Evolutionary conservation across 2,113 vertebrate genomes (phyloP).

Genomic region (Brachypodius melanocephalos): DNA sequence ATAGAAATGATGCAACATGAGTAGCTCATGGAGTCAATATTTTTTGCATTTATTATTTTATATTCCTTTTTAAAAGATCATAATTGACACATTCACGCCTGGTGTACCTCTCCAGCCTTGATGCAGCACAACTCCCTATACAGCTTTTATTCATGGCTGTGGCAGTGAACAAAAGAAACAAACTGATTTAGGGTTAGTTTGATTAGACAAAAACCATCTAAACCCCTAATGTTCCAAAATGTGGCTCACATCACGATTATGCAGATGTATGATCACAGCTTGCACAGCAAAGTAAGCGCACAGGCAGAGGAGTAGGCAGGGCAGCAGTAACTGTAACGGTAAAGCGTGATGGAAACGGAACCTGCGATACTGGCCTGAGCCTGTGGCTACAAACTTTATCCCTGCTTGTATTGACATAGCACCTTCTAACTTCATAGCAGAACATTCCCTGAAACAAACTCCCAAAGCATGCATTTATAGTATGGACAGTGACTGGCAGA

Average conservation of each 20-base stretch:
- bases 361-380: not conserved
- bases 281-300: not conserved
- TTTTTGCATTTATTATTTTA: not conserved
- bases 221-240: not conserved
- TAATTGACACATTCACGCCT: not conserved
- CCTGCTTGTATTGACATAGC: not conserved
- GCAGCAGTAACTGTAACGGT: not conserved
- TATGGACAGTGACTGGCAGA: not conserved
- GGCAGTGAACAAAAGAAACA: not conserved
- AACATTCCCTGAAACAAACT: not conserved
- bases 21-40: not conserved
- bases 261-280: not conserved
- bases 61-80: not conserved
- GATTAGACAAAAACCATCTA: not conserved
- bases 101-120: not conserved
- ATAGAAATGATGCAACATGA: not conserved
- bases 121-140: not conserved
- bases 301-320: not conserved
- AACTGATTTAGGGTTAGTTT: not conserved
- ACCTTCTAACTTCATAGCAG: not conserved
- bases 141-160: not conserved
- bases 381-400: not conserved
- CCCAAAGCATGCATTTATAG: not conserved
- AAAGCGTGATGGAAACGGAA: not conserved
- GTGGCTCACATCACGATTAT: fast-evolving